Percentiles rank a stretch among this genome's conserved stretches.
Conservation (phyloP, 2,888 invertebrate species). For the Drosophila hamatofila region DNA sequence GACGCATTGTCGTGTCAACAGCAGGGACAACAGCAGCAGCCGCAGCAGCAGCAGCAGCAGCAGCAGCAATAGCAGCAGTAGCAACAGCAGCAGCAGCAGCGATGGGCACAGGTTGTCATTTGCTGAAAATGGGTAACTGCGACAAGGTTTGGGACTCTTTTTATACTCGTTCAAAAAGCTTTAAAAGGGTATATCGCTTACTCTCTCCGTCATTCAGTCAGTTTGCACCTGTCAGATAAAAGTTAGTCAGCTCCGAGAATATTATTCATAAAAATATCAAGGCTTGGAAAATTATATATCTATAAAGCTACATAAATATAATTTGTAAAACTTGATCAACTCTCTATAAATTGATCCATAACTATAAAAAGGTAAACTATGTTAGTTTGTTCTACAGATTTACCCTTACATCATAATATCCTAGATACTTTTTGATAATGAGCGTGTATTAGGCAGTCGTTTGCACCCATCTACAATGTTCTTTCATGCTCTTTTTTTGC, state of each 20-base stretch:
- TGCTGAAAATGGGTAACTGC: conserved; percentile 50
- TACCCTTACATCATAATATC: too few species aligned
- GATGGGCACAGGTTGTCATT: conserved; percentile 64
- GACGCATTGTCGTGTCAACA: conserved; percentile 48
- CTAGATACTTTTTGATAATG: neutral
- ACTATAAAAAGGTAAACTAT: too few species aligned
- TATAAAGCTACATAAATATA: too few species aligned
- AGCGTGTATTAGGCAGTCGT: neutral
- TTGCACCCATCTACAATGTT: neutral
- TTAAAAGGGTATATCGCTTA: neutral
- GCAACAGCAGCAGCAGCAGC: conserved; percentile 13
- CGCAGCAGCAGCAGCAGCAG: conserved; percentile 4
- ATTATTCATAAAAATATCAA: too few species aligned
- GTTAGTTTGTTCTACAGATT: too few species aligned
- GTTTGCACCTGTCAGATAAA: too few species aligned
- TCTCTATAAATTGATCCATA: too few species aligned
- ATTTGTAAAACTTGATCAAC: too few species aligned
- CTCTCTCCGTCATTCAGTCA: too few species aligned
- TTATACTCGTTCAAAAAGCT: neutral
- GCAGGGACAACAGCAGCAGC: conserved; percentile 4
- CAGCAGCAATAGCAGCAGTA: neutral
- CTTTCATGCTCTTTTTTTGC: conserved; percentile 27
- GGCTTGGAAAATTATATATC: too few species aligned
- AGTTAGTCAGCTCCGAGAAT: too few species aligned
- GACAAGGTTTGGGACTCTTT: conserved; percentile 60